These are phyloP conservation scores for Sebastes minor DNA, from an alignment of 2,797 vertebrate genomes.

Conservation along the genomic window DNA sequence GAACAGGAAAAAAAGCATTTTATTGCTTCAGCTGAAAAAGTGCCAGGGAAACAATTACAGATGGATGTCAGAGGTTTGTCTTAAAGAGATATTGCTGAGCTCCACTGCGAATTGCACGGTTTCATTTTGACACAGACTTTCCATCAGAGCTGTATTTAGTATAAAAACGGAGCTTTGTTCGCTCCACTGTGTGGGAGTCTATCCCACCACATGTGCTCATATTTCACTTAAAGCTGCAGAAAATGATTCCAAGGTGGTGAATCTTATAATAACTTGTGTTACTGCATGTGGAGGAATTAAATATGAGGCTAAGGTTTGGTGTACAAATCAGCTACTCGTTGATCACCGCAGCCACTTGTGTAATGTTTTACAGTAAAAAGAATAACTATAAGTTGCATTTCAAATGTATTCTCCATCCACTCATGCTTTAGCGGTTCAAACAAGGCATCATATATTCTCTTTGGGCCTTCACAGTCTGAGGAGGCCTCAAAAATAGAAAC, in stretches of 20 bases:
- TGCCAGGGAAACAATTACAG: constrained; percentile 20
- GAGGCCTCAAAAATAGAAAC: constrained; percentile 60
- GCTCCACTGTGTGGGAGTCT: constrained; percentile 27
- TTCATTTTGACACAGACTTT: constrained; percentile 45
- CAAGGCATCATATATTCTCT: constrained; percentile 28
- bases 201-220: constrained; percentile 50
- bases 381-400: not conserved
- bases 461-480: constrained; percentile 35
- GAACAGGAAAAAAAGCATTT: not conserved
- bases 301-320: not conserved
- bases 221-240: constrained; percentile 54
- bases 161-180: constrained; percentile 42
- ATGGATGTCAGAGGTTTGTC: constrained; percentile 17
- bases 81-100: constrained; percentile 9
- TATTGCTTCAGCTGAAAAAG: not conserved
- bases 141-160: constrained; percentile 34
- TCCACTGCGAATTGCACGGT: constrained; percentile 11
- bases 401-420: constrained; percentile 5
- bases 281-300: constrained; percentile 17
- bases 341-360: not conserved
- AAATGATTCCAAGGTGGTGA: constrained; percentile 39
- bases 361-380: not conserved
- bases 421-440: not conserved
- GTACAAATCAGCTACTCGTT: not conserved
- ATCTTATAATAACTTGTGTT: constrained; percentile 27